Conservation (phyloP, 2,797 vertebrate genomes). For the Pipistrellus pipistrellus region DNA sequence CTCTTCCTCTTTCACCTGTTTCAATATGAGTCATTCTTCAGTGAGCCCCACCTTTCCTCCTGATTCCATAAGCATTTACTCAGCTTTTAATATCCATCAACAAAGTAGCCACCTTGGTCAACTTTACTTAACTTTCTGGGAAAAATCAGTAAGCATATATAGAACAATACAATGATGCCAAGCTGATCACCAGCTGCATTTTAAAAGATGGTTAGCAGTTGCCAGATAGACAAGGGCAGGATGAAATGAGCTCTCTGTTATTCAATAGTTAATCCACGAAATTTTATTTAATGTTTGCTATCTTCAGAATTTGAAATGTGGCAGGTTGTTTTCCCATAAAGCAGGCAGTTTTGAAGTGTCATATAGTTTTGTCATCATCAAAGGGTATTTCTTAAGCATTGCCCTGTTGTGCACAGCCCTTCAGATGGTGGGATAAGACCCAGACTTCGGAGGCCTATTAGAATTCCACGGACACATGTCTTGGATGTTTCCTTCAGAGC, state of each 20-base stretch:
- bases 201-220: constrained; percentile 8
- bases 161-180: background rate
- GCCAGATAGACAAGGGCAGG: background rate
- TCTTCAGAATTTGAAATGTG: constrained; percentile 49
- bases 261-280: background rate
- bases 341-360: constrained; percentile 46
- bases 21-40: background rate
- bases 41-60: background rate
- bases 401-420: background rate
- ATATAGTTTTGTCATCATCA: constrained; percentile 49
- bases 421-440: background rate
- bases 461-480: constrained; percentile 51
- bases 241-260: constrained; percentile 20
- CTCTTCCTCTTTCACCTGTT: background rate
- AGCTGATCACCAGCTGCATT: background rate
- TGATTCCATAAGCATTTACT: background rate
- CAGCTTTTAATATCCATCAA: background rate
- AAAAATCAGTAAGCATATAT: background rate
- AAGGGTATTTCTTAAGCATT: constrained; percentile 55
- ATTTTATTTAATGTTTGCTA: constrained; percentile 51
- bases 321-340: constrained; percentile 45
- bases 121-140: background rate
- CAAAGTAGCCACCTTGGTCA: background rate
- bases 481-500: constrained; percentile 33
- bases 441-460: constrained; percentile 26